phyloP scores from a whole-genome alignment of 2,797 vertebrate species.

The Brotula barbata region DNA sequence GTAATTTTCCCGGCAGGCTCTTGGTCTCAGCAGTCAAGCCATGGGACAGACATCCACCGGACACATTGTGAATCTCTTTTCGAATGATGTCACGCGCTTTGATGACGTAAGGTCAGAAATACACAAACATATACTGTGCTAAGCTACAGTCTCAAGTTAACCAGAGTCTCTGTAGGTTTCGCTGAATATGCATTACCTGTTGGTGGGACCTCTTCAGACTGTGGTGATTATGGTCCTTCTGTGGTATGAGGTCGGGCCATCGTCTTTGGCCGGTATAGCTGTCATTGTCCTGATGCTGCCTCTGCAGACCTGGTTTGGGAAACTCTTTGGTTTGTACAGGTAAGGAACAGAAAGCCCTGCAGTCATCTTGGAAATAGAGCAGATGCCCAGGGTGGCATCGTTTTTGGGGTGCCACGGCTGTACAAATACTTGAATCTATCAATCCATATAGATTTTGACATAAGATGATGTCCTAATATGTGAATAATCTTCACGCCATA shows the following conservation, averaged over 20 bases:
- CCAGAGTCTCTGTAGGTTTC: too few relatives aligned
- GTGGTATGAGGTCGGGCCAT: slow-evolving; percentile 91
- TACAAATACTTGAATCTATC: too few relatives aligned
- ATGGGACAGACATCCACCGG: slow-evolving; percentile 93
- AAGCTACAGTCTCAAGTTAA: too few relatives aligned
- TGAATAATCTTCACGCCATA: too few relatives aligned
- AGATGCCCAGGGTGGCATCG: too few relatives aligned
- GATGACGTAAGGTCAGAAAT: slow-evolving; percentile 84
- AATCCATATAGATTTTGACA: too few relatives aligned
- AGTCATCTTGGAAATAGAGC: neutral
- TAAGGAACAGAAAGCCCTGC: slow-evolving; percentile 64
- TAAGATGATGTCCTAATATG: neutral
- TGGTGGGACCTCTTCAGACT: slow-evolving; percentile 91
- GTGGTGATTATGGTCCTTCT: slow-evolving; percentile 84
- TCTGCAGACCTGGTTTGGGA: slow-evolving; percentile 86
- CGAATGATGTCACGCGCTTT: slow-evolving; percentile 94
- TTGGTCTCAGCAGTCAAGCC: slow-evolving; percentile 86
- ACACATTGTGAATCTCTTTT: slow-evolving; percentile 94
- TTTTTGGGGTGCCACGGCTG: too few relatives aligned
- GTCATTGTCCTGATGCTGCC: slow-evolving; percentile 91
- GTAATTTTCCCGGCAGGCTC: too few relatives aligned
- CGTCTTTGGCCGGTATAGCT: slow-evolving; percentile 90
- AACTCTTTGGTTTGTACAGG: slow-evolving; percentile 89
- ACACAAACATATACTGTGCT: too few relatives aligned
- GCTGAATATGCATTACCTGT: slow-evolving; percentile 84